Conservation (phyloP, 2,113 vertebrate genomes). For the Otocyon megalotis region DNA sequence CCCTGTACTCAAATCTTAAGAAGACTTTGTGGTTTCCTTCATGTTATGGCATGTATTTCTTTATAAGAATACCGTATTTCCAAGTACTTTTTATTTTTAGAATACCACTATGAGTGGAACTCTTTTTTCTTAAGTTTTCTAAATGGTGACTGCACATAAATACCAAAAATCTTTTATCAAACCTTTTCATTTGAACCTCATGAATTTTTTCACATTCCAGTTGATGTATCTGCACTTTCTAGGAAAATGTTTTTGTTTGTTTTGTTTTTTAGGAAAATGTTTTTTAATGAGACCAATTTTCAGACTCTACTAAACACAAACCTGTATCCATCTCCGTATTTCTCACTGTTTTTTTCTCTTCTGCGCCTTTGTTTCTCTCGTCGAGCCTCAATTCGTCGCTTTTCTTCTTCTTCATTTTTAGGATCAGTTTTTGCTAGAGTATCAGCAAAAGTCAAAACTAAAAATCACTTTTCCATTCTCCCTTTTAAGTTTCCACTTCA, state of each 20-base stretch:
- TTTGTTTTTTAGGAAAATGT: too few relatives aligned
- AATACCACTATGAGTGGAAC: not conserved
- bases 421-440: slow-evolving; percentile 86
- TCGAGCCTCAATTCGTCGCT: slow-evolving; percentile 89
- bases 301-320: slow-evolving; percentile 80
- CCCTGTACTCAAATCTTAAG: not conserved
- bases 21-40: not conserved
- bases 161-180: not conserved
- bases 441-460: slow-evolving; percentile 58
- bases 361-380: slow-evolving; percentile 92
- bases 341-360: slow-evolving; percentile 93
- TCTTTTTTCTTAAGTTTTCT: slow-evolving; percentile 4
- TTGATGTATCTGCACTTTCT: not conserved
- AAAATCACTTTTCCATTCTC: slow-evolving; percentile 14
- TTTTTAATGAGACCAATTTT: not conserved
- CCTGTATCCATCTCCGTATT: slow-evolving; percentile 93
- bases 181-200: not conserved
- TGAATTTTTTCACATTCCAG: slow-evolving; percentile 29
- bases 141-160: not conserved
- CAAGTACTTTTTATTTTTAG: not conserved
- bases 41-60: not conserved
- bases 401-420: slow-evolving; percentile 91
- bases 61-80: not conserved
- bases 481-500: not conserved
- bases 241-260: not conserved